Percentiles rank a stretch among this genome's conserved stretches.
These are phyloP conservation scores for Drosophila siamana DNA, from an alignment of 2,888 invertebrate species.

Conservation along the genomic window DNA sequence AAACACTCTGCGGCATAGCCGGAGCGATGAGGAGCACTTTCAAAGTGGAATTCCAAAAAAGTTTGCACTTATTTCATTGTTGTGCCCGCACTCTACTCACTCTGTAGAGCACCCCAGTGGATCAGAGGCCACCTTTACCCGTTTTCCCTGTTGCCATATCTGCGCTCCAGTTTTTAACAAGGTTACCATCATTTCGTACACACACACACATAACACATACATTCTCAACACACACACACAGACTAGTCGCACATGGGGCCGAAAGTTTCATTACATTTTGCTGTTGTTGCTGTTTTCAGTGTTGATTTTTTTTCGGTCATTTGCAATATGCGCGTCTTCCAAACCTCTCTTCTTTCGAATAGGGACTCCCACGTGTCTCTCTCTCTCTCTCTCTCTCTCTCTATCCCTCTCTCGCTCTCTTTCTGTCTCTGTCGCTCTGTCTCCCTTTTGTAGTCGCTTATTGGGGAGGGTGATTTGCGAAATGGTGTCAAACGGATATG, in stretches of 20 bases:
- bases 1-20: conserved; percentile 1
- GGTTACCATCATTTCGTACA: conserved; percentile 56
- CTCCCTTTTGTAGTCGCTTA: conserved; percentile 19
- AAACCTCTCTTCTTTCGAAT: neutral
- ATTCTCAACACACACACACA: too few species aligned
- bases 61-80: conserved; percentile 44
- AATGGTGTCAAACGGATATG: conserved; percentile 82
- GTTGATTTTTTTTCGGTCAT: conserved; percentile 67
- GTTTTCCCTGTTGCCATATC: conserved; percentile 49
- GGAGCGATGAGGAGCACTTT: conserved; percentile 28
- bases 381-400: too few species aligned
- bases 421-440: too few species aligned
- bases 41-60: conserved; percentile 23
- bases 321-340: conserved; percentile 72
- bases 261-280: conserved; percentile 66
- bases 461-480: conserved; percentile 60
- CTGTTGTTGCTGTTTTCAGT: conserved; percentile 47
- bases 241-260: conserved; percentile 21
- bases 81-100: conserved; percentile 11
- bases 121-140: conserved; percentile 25
- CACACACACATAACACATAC: conserved; percentile 24
- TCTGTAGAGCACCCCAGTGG: conserved; percentile 2
- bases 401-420: too few species aligned
- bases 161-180: conserved; percentile 77
- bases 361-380: neutral